Base-by-base conservation (phyloP, 2,797 vertebrate genomes). In the Pteropus rufus region DNA sequence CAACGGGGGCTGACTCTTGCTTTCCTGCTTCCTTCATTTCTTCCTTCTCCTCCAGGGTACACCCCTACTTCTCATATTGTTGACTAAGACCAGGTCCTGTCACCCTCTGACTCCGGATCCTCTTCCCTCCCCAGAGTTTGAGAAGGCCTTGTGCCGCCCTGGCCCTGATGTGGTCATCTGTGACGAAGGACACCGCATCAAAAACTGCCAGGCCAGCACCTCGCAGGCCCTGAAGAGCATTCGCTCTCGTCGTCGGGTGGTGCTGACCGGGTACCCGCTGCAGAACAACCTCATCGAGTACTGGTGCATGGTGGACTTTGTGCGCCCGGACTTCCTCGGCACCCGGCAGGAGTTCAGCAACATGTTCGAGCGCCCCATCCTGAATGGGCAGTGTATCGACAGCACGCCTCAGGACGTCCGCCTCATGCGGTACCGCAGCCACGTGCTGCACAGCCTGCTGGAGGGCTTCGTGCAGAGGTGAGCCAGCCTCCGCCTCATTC, bases 241-340 rank as follows among this genome's bases (percentile, higher is more conserved):
- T 97, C 99, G 99, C 60, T 99, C 99, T 3, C 99, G 99, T 31
- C 99, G 99, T 79, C 98, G 99, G 44, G 99, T 99, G 77, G 99
- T 99, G 64, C 97, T 99, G 70, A 99, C 99, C 0, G 99, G 99
- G n/a, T 99, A 99, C 97, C 99, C 99, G 0, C 99, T 99, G 44
- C 99, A 99, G 98, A 99, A 99, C 99, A 99, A 99, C 98, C 99
- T 99, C 92, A 99, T 99, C 0, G 99, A 99, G 97, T 99, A 99
- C 97, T 99, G 99, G 99, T 99, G 99, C 98, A 99, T 99, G 99
- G 99, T 99, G 46, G 99, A 99, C 98, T 99, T 99, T n/a, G 99
- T 99, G 75, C 99, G 99, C 39, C 99, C 99, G 0, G 99, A 99
- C 98, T 99, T 99, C 92, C 98, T 99, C 9, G 99, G 99, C 97